Percentiles rank a stretch among this genome's conserved stretches.
These are phyloP conservation scores for Drosophila nikananu DNA, from an alignment of 1,140 invertebrate genomes.

Conservation along the genomic window DNA sequence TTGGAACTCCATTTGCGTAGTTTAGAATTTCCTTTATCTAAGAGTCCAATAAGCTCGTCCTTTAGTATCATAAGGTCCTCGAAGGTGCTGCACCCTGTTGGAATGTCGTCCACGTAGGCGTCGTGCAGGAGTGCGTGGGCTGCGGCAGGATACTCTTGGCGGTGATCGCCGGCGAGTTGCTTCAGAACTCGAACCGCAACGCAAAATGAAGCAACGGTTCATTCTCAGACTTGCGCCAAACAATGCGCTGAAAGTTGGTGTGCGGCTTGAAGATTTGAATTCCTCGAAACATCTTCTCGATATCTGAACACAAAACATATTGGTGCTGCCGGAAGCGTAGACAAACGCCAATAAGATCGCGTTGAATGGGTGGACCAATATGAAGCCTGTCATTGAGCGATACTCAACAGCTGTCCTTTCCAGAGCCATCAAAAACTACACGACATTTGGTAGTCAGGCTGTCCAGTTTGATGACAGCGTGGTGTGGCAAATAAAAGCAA, in stretches of 20 bases:
- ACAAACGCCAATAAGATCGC: too few species aligned
- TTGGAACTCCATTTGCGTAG: not conserved
- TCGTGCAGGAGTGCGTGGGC: too few species aligned
- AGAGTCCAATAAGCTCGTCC: not conserved
- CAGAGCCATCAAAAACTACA: not conserved
- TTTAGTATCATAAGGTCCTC: not conserved
- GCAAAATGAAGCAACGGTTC: not conserved
- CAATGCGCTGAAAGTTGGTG: not conserved
- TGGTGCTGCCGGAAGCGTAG: too few species aligned
- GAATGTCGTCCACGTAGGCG: too few species aligned
- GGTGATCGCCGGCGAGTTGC: too few species aligned
- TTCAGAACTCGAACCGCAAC: too few species aligned
- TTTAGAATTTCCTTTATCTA: not conserved
- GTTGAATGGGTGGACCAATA: not conserved
- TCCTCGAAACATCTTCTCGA: not conserved
- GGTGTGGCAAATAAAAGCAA: too few species aligned
- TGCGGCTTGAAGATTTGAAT: not conserved
- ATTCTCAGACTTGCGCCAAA: not conserved
- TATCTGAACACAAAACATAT: not conserved
- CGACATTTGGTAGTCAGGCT: not conserved
- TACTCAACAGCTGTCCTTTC: not conserved
- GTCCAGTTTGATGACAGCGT: not conserved
- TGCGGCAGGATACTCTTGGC: too few species aligned
- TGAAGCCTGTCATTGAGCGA: not conserved
- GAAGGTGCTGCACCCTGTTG: too few species aligned